Evolutionary conservation across 2,113 vertebrate genomes (phyloP).

Genomic region (Felis chaus): DNA sequence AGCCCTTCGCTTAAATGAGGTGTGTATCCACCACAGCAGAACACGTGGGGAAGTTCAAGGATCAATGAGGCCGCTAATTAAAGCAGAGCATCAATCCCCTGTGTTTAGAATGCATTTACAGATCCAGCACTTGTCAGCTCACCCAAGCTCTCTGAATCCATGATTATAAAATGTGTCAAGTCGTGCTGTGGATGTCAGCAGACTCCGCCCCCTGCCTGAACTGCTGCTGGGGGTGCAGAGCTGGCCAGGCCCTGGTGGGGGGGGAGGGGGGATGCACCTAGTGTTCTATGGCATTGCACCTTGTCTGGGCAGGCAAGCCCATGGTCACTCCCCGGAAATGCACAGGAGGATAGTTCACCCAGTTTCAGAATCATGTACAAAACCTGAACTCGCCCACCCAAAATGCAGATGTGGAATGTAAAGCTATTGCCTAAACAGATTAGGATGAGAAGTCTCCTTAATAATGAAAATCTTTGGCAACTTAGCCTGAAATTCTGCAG

Average conservation of each 20-base stretch:
- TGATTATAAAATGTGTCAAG: slow-evolving; percentile 67
- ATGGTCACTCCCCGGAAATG: background rate
- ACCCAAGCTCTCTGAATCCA: slow-evolving; percentile 60
- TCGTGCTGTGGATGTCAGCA: slow-evolving; percentile 16
- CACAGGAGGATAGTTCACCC: slow-evolving; percentile 6
- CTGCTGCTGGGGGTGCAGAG: background rate
- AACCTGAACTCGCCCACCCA: slow-evolving; percentile 67
- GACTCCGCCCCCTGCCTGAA: background rate
- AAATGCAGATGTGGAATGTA: slow-evolving; percentile 70
- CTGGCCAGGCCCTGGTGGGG: slow-evolving; percentile 23
- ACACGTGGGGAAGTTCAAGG: background rate
- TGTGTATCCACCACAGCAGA: accelerated
- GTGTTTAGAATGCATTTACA: slow-evolving; percentile 63
- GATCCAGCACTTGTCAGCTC: background rate
- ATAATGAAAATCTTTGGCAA: slow-evolving; percentile 75
- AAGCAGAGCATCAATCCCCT: slow-evolving; percentile 33
- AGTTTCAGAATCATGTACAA: slow-evolving; percentile 33
- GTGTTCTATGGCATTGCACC: background rate
- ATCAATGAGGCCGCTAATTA: slow-evolving; percentile 47
- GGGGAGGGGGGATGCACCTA: background rate
- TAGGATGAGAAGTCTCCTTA: slow-evolving; percentile 74
- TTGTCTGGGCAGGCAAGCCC: background rate
- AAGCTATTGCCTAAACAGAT: slow-evolving; percentile 76
- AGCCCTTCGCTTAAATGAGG: background rate
- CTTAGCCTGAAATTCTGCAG: slow-evolving; percentile 64